Conservation (phyloP, 2,113 vertebrate genomes). For the Hucho hucho region DNA sequence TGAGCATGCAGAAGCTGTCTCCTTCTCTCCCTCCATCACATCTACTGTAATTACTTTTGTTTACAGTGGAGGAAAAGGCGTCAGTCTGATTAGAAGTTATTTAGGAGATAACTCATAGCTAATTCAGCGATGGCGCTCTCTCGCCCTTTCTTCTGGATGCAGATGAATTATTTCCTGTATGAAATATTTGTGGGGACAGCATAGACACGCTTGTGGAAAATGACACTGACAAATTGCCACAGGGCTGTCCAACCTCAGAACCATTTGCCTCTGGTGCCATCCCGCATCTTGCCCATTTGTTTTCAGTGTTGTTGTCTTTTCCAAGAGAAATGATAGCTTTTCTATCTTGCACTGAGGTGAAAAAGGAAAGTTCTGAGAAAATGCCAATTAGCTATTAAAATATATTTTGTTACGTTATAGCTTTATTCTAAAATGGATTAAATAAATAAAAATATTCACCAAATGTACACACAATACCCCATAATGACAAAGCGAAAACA, state of each 20-base stretch:
- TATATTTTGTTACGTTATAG: no score
- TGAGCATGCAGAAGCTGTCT: slow-evolving; percentile 60
- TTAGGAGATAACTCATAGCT: slow-evolving; percentile 70
- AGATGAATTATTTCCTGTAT: slow-evolving; percentile 64
- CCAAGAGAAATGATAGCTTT: slow-evolving; percentile 23
- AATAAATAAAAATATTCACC: no score
- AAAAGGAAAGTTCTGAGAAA: slow-evolving; percentile 42
- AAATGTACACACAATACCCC: no score
- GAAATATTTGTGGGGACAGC: background rate
- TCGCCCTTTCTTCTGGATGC: slow-evolving; percentile 56
- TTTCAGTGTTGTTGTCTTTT: slow-evolving; percentile 27
- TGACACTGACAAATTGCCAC: slow-evolving; percentile 57
- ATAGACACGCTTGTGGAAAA: slow-evolving; percentile 38
- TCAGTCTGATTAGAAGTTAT: slow-evolving; percentile 73
- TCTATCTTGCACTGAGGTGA: slow-evolving; percentile 23
- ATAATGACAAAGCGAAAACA: no score
- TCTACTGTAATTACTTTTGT: slow-evolving; percentile 77
- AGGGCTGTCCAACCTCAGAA: slow-evolving; percentile 47
- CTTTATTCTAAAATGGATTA: no score
- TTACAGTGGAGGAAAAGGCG: slow-evolving; percentile 71
- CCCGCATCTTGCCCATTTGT: slow-evolving; percentile 2
- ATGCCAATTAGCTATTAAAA: slow-evolving; percentile 31
- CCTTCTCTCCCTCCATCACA: slow-evolving; percentile 69
- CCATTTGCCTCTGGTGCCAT: slow-evolving; percentile 30
- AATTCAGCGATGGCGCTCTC: slow-evolving; percentile 58